A percentile compares a stretch with the other conserved stretches of the same genome.
Conservation (phyloP, 2,888 invertebrate genomes). For the Agonopterix arenella region DNA sequence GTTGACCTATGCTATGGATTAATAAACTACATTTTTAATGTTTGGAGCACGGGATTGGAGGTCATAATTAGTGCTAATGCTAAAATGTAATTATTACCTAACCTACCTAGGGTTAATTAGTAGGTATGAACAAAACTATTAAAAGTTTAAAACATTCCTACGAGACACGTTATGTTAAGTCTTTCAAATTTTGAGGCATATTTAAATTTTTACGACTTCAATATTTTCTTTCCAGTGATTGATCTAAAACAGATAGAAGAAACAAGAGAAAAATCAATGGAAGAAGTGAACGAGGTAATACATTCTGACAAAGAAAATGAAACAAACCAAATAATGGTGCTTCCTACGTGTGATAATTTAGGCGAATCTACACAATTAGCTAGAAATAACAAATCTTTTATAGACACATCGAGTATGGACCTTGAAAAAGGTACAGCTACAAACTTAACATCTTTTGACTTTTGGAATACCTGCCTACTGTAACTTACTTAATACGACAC, state of each 20-base stretch:
- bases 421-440: conserved; percentile 32
- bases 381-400: conserved; percentile 44
- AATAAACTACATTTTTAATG: no score
- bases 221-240: conserved; percentile 34
- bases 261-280: conserved; percentile 13
- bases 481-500: no score
- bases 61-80: no score
- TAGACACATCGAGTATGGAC: conserved; percentile 25
- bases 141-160: no score
- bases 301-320: conserved; percentile 26
- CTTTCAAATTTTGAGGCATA: background rate
- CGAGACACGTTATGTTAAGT: no score
- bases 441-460: background rate
- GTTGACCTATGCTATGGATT: background rate
- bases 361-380: conserved; percentile 49
- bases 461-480: no score
- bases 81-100: no score
- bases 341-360: conserved; percentile 60
- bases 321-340: conserved; percentile 39
- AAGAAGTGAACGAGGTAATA: conserved; percentile 19
- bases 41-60: no score
- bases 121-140: no score
- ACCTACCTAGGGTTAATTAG: no score
- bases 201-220: background rate
- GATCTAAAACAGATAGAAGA: conserved; percentile 32